Evolutionary conservation across 2,113 vertebrate species (phyloP), one percentile per base, ranked within the genome.

Genomic region (Pelecanoides urinatrix): DNA sequence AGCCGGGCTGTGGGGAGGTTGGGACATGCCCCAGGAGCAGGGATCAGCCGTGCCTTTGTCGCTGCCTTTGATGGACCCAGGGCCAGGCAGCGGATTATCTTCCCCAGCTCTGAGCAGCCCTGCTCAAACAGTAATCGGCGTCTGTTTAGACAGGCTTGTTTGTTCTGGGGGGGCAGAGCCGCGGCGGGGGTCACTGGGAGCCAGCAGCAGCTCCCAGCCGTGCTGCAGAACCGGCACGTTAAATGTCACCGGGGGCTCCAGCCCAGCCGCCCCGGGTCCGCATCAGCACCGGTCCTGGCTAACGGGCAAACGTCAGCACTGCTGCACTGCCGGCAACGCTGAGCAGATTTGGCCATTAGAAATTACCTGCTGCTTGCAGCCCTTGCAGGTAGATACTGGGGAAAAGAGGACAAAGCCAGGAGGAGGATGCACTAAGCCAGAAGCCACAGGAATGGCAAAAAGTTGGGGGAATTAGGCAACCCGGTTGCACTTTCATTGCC

Each of bases 81-180:
- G 38, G 38, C 38, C 38, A 40, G n/a, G 26, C 61, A n/a, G 76
- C 6, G 4, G 55, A 5, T 59, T 36, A 10, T 8, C 73, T 22
- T 44, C 40, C 40, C 12, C 30, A 4, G 21, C 52, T 52, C 49
- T 11, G 61, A 27, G 61, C 61, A 42, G 38, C 49, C 75, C 58
- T 29, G 0, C 59, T 34, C 36, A 4, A 7, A 3, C 58, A 30
- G 62, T 5, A 5, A 36, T 5, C 5, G 1, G 15, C 1, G 11
- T 8, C 49, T 38, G 63, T 12, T 47, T 4, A 3, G 34, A 13
- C 34, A 32, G 27, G 27, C n/a, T 7, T 4, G 16, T 32, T 20
- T 32, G 65, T 10, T 38, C 50, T 2, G 50, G 34, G 38, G 50
- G 52, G 32, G 32, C 42, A 36, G 73, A 59, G 55, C 32, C 4